Percentiles rank a stretch among this genome's conserved stretches.
Conservation (phyloP, 2,888 invertebrate genomes). For the Hermaeophaga mercurialis region DNA sequence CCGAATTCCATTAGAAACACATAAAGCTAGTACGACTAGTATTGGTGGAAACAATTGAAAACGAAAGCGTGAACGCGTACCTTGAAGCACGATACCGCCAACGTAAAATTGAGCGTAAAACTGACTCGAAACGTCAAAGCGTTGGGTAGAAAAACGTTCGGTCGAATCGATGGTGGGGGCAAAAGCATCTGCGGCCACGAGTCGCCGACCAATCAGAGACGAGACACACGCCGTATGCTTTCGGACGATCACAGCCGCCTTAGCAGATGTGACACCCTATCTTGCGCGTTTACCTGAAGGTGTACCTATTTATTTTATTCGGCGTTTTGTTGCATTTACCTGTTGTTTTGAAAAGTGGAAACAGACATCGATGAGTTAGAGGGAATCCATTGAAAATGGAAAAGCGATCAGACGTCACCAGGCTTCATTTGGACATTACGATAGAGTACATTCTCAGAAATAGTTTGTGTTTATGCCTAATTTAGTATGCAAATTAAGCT, state of each 20-base stretch:
- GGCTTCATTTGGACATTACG: too few species aligned
- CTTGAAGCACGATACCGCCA: constrained; percentile 3
- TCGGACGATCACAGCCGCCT: constrained; percentile 54
- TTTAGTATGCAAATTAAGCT: too few species aligned
- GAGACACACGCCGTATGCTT: constrained; percentile 64
- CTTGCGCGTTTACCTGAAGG: constrained; percentile 40
- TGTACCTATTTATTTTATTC: background rate
- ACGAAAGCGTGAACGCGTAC: too few species aligned
- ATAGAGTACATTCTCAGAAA: too few species aligned
- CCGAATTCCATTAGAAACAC: constrained; percentile 17
- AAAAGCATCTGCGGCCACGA: constrained; percentile 59
- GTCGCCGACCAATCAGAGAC: constrained; percentile 64
- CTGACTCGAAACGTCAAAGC: constrained; percentile 41
- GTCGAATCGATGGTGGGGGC: constrained; percentile 37
- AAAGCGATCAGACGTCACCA: too few species aligned
- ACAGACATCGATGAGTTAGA: too few species aligned
- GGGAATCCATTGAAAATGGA: too few species aligned
- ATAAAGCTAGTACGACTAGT: constrained; percentile 11
- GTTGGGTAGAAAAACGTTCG: constrained; percentile 46
- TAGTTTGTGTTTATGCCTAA: too few species aligned
- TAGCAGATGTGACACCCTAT: constrained; percentile 52
- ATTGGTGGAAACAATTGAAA: background rate
- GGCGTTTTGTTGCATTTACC: too few species aligned
- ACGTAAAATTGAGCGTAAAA: constrained; percentile 16
- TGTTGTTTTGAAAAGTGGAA: constrained; percentile 7